Conservation (phyloP, 1,140 invertebrate genomes). For the Scylla paramamosain region DNA sequence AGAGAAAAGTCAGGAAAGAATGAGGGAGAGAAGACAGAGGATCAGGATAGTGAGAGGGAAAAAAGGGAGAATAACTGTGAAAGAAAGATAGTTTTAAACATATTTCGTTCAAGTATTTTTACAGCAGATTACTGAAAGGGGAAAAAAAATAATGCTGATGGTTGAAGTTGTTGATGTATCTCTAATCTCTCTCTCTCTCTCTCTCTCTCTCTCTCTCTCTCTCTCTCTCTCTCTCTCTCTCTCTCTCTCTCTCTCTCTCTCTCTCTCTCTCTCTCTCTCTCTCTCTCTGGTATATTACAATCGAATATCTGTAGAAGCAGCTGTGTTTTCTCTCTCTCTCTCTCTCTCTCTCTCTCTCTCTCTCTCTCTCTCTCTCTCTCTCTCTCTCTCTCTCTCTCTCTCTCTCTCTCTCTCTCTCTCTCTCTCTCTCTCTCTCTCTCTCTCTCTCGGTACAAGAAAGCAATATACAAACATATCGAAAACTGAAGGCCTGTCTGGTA, state of each 20-base stretch:
- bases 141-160: neutral
- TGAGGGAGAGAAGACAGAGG: neutral
- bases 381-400: constrained; percentile 42
- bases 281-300: neutral
- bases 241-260: constrained; percentile 43
- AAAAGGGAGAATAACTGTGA: no score
- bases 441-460: neutral
- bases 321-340: neutral
- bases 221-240: constrained; percentile 15
- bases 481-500: no score
- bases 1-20: neutral
- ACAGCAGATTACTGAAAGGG: neutral
- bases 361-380: constrained; percentile 24
- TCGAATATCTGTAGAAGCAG: neutral
- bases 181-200: constrained; percentile 34
- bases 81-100: no score
- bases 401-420: neutral
- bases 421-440: constrained; percentile 40
- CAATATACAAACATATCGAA: no score
- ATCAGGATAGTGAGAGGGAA: no score
- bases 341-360: neutral
- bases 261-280: constrained; percentile 33
- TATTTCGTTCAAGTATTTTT: neutral
- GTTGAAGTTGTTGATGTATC: neutral
- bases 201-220: constrained; percentile 48